Conservation (phyloP, 2,888 invertebrate genomes). For the Xanthia togata region DNA sequence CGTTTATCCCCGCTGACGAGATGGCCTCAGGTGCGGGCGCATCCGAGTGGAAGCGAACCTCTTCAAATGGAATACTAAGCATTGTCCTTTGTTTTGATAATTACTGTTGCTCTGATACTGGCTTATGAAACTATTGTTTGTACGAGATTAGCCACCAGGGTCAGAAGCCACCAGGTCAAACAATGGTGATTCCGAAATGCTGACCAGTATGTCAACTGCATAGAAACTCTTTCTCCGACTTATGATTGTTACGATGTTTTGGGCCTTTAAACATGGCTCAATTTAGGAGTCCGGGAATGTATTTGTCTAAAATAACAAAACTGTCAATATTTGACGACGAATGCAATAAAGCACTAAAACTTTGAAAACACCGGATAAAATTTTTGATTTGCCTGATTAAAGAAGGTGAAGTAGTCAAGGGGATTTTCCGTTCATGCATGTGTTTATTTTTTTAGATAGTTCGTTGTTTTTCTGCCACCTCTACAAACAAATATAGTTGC, state of each 20-base stretch:
- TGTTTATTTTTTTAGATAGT: not conserved
- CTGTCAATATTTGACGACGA: not conserved
- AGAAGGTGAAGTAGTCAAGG: too few relatives aligned
- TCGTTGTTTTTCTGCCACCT: not conserved
- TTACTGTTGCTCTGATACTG: constrained; percentile 5
- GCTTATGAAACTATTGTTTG: not conserved
- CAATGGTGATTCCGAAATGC: too few relatives aligned
- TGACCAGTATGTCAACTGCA: too few relatives aligned
- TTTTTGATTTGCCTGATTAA: not conserved
- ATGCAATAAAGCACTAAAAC: not conserved
- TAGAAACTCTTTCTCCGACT: too few relatives aligned
- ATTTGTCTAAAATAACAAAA: not conserved
- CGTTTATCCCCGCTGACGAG: not conserved
- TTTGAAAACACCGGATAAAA: not conserved
- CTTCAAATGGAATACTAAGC: constrained; percentile 48
- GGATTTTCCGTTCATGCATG: not conserved
- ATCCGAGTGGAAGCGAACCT: constrained; percentile 23
- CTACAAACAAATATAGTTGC: not conserved
- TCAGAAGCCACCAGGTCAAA: too few relatives aligned
- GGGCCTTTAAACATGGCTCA: too few relatives aligned
- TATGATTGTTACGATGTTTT: too few relatives aligned
- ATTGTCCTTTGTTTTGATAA: constrained; percentile 12
- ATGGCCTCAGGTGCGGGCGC: constrained; percentile 30
- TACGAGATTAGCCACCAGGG: not conserved
- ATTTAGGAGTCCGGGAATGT: too few relatives aligned